Conservation (phyloP, 2,113 vertebrate genomes). For the Ovis canadensis region DNA sequence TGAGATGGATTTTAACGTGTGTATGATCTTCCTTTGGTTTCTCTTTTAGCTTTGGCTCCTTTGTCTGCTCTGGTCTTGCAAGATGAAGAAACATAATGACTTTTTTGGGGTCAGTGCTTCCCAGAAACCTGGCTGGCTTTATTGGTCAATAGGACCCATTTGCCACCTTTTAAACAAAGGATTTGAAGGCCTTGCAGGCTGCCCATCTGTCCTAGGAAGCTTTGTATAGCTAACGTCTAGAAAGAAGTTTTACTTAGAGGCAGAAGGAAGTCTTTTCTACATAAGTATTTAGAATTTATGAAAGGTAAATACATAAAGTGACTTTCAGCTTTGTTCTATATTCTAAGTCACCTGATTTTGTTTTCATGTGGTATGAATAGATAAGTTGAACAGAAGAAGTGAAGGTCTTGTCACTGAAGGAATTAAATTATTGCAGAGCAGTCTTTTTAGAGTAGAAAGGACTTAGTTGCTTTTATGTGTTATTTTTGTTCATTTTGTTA, state of each 20-base stretch:
- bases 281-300: background rate
- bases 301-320: background rate
- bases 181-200: slow-evolving; percentile 71
- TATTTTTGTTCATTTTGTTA: slow-evolving; percentile 8
- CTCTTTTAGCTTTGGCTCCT: slow-evolving; percentile 62
- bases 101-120: slow-evolving; percentile 81
- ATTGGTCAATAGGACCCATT: slow-evolving; percentile 68
- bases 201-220: slow-evolving; percentile 80
- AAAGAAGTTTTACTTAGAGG: slow-evolving; percentile 49
- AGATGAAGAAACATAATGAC: slow-evolving; percentile 77
- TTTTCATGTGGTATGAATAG: background rate
- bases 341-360: background rate
- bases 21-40: background rate
- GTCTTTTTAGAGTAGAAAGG: background rate
- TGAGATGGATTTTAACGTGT: background rate
- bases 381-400: background rate
- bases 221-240: slow-evolving; percentile 63
- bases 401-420: background rate
- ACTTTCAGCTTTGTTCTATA: background rate
- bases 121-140: slow-evolving; percentile 76
- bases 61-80: slow-evolving; percentile 69
- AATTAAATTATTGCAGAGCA: slow-evolving; percentile 12
- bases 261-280: background rate
- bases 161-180: slow-evolving; percentile 75
- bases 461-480: background rate